Base-by-base conservation (phyloP, 92 coral and sea anemone species). In the Pocillopora meandrina region DNA sequence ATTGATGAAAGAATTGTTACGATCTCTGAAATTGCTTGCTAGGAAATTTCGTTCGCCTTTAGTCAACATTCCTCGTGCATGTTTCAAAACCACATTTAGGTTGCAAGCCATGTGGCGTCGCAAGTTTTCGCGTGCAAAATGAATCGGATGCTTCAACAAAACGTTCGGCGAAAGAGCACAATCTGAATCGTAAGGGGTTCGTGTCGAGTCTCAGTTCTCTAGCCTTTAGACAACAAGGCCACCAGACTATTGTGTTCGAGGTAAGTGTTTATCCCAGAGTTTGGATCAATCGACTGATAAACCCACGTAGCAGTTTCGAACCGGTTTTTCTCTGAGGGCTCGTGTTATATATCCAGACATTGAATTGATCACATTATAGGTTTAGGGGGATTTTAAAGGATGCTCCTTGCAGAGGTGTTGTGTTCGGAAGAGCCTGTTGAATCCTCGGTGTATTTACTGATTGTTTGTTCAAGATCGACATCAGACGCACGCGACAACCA, bases 71-170 rank as follows among this genome's bases (percentile, higher is more conserved):
- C 65, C 33, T 12, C 47, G 1, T n/a, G 49, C 77, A 31, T 19
- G 77, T 18, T 81, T 68, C 57, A 60, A 36, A 59, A 70, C 75
- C 85, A 70, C 78, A 81, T 31, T 52, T 19, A 35, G 65, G 60
- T 17, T 19, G 57, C 14, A 58, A 35, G 26, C 9, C 36, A 71
- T 81, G 77, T 81, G 83, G 74, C 82, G 61, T 34, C 56, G 59
- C 23, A 26, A 59, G 65, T 21, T 81, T 81, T 18, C 69, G 42
- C 77, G 77, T 71, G 69, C 36, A 55, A 15, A 10, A 56, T 26
- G 36, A 20, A 33, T 10, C 5, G 68, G 15, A 70, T 31, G 69
- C 47, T 70, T 66, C 14, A 66, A 26, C 18, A 21, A 79, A 72
- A 70, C n/a, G 18, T 71, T 31, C 18, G 52, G 52, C 71, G n/a